Base-by-base conservation (phyloP, 2,888 invertebrate species). In the Chironomus tentans region DNA sequence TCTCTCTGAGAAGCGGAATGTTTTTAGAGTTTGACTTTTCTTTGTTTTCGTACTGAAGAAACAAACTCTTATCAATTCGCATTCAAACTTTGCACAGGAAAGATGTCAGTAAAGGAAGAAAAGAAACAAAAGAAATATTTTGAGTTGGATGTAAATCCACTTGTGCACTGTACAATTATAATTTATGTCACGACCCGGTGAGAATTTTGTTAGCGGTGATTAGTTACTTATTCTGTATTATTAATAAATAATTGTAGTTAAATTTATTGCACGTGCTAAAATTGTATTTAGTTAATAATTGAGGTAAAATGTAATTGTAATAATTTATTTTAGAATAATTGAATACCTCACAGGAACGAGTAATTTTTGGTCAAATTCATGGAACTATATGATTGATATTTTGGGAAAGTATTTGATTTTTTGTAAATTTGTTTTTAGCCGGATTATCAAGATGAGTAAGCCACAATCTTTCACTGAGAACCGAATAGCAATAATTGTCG, bases 111-210 rank as follows among this genome's bases (percentile, higher is more conserved):
- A 10, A 56, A 56, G 4, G 18, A 56, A 15, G 38, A 38, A 38
- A 38, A 38, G 7, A 56, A 56, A 56, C 56, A 15, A 15, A 56
- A 65, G 10, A 61, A 24, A 4, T 18, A 15, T 2, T 50, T 24
- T 62, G 50, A 50, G 1, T 18, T 72, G 3, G 61, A 50, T 18
- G n/a, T 72, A 1, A 72, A 72, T 62, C 72, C 72, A 15, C 15
- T 72, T 0, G 5, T 61, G n/a, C 61, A 38, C 21, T 72, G 62
- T 38, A 18, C 46, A 6, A 38, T 62, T 10, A 15, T 61, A 61
- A 72, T 38, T 38, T 62, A 72, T 72, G 15, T 72, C 61, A 72
- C 46, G 15, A 72, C 72, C 12, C 28, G 62, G 72, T 72, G 28
- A 38, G 72, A n/a, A 56, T 24, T 15, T 21, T 24, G 18, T 65